Evolutionary conservation across 2,113 vertebrate genomes (phyloP), one percentile per base, ranked within the genome.

Genomic region (Sorex fumeus): DNA sequence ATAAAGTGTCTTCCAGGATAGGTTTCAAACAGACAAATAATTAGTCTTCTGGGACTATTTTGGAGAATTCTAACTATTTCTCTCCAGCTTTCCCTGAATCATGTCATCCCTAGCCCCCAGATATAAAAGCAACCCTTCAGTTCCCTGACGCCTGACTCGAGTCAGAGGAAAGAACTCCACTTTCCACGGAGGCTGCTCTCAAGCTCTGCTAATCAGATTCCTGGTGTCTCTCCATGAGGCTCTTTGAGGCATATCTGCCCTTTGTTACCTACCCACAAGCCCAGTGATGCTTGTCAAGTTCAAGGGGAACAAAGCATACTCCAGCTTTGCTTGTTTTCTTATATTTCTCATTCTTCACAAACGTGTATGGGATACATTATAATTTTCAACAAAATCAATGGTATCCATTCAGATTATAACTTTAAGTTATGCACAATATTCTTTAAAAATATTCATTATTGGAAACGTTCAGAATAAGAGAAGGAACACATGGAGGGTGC

Each of bases 21-120:
- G 28, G 30, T 74, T 94, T 93, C 27, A 84, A 77, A 53, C 34
- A 67, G 78, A 84, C 47, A 66, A 91, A 76, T 94, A 90, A 83
- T 92, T 79, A 76, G 62, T 57, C 87, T 80, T 76, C 34, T 64
- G 62, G 19, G 50, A 11, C 0, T 92, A n/a, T 16, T 77, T 43
- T 9, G n/a, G 69, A 93, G 84, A 40, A 57, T 57, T 80, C 11
- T 40, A 70, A 70, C 45, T 84, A 66, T 8, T 82, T 15, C 9
- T 85, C 25, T 62, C 70, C 27, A 69, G 28, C 34, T 66, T 71
- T 90, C 60, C 34, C 30, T 60, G 66, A 82, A 71, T 84, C 27
- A 13, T 88, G 43, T 13, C 57, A 84, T 62, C 67, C 62, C 50
- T 90, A 94, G 66, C 1, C 45, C 11, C 53, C 50, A 34, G 60